phyloP scores from a whole-genome alignment of 2,888 invertebrate genomes.

The Drosophila macrospina region DNA sequence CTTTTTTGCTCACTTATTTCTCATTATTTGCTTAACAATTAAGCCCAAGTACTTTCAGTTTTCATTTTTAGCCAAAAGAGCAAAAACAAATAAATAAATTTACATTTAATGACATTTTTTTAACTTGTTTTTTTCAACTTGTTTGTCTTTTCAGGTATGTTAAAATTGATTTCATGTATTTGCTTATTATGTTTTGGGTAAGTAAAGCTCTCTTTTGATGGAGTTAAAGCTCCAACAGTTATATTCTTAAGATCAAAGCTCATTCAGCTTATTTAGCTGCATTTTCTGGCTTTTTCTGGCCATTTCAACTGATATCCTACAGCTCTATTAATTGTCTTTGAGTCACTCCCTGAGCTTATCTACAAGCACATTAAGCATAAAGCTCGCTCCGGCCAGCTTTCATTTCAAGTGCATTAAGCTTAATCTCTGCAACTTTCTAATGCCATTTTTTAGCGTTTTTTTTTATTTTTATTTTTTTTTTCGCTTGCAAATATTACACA shows the following conservation, averaged over 20 bases:
- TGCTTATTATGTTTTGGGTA: neutral
- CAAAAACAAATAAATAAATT: conserved; percentile 23
- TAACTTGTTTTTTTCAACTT: conserved; percentile 16
- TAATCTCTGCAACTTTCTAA: conserved; percentile 69
- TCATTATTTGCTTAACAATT: conserved; percentile 66
- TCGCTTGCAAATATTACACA: conserved; percentile 69
- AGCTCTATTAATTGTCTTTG: conserved; percentile 4
- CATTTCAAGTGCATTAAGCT: conserved; percentile 63
- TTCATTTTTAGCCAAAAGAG: conserved; percentile 22
- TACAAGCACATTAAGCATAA: conserved; percentile 49
- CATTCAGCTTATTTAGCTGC: too few species aligned
- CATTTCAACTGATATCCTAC: conserved; percentile 6
- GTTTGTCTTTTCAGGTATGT: conserved; percentile 58
- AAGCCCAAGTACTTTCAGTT: conserved; percentile 53
- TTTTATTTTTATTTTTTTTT: too few species aligned
- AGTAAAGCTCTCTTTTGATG: neutral
- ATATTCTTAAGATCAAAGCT: neutral
- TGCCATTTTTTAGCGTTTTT: conserved; percentile 60
- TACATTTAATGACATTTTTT: conserved; percentile 59
- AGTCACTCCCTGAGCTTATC: conserved; percentile 38
- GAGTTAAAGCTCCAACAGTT: neutral
- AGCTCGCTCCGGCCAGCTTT: conserved; percentile 52
- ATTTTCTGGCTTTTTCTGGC: neutral
- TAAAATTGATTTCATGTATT: conserved; percentile 9
- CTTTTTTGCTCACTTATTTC: conserved; percentile 31